These are phyloP conservation scores for Onychostruthus taczanowskii DNA, from an alignment of 2,113 vertebrate species.

Conservation along the genomic window DNA sequence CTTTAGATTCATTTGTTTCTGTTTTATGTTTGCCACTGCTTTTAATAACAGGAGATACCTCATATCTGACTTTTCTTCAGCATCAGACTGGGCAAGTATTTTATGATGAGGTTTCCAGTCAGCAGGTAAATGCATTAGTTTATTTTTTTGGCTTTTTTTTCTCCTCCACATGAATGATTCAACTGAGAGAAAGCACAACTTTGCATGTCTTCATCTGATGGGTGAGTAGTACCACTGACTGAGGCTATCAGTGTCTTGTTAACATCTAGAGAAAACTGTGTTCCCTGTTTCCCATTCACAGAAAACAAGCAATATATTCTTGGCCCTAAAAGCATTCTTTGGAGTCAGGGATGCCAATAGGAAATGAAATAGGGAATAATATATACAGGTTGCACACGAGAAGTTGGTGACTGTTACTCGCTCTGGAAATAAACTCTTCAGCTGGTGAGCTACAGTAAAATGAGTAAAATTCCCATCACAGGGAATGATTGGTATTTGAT, in stretches of 20 bases:
- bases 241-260: not conserved
- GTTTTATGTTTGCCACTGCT: not conserved
- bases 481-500: too few species aligned
- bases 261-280: not conserved
- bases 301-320: not conserved
- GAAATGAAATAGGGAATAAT: not conserved
- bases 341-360: not conserved
- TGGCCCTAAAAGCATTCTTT: not conserved
- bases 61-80: not conserved
- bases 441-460: too few species aligned
- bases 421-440: not conserved
- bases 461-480: too few species aligned
- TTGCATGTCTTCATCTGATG: not conserved
- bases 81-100: not conserved
- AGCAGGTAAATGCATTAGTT: not conserved
- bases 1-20: not conserved
- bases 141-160: accelerated
- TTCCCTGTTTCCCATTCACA: not conserved
- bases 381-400: not conserved
- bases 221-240: not conserved
- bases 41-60: not conserved
- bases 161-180: not conserved
- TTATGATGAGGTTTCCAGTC: not conserved
- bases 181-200: not conserved
- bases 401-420: not conserved